Base-by-base conservation (phyloP, 2,797 vertebrate genomes). In the Botia kubotai region DNA sequence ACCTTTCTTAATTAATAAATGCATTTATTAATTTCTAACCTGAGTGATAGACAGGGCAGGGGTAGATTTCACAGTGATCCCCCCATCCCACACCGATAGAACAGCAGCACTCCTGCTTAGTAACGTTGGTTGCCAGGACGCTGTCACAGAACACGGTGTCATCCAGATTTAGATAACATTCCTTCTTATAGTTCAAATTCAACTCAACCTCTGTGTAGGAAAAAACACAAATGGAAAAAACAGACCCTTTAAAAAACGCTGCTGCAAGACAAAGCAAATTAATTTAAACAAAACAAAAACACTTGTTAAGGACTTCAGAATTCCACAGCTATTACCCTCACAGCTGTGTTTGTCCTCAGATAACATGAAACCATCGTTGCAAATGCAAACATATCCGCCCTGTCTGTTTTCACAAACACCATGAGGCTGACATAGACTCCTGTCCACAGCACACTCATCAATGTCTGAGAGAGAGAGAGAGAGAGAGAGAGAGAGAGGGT, bases 141-240 rank as follows among this genome's bases (percentile, higher is more conserved):
- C 96, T 97, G 92, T 97, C 96, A 10, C 97, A 98, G 94, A 98
- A 97, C 86, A 97, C 94, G 0, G 96, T 95, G 90, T 98, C 97
- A 4, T 98, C 96, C 0, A 98, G 94, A 92, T 96, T 97, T 85
- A 97, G 92, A 88, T 97, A 98, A 81, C 96, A 97, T 79, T 98
- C 96, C 88, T 95, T 97, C 89, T 96, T 97, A 85, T 95, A 92
- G 36, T 95, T 91, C 0, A 87, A 88, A 85, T 93, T 72, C 78
- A 93, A 73, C 79, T 83, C 90, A 63, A 94, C 89, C 0, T 87
- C 94, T 95, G 86, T 75, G 39, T 72, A 53, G 39, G 29, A 58
- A 72, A 67, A 65, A 12, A 69, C 57, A 53, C 58, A 58, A 6
- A 71, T 50, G 17, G 52, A n/a, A 55, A n/a, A 55, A 60, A 60